Conservation (phyloP, 2,113 vertebrate genomes). For the Narcine bancroftii region DNA sequence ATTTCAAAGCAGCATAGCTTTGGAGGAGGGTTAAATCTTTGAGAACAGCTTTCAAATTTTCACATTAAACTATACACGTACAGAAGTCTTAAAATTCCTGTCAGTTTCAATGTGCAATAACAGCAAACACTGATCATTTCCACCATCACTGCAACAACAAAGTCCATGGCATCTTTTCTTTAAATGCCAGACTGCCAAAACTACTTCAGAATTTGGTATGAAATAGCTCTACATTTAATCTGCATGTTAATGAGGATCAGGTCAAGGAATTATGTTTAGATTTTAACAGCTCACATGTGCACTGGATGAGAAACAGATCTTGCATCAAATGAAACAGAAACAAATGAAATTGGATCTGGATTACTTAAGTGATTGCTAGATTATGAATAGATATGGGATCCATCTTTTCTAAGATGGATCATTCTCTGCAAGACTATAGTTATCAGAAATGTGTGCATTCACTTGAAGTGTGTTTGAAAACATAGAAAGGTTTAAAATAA, state of each 20-base stretch:
- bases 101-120: too few species aligned
- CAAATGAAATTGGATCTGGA: background rate
- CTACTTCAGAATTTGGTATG: background rate
- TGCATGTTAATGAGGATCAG: background rate
- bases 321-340: background rate
- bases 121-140: too few species aligned
- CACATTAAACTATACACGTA: too few species aligned
- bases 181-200: background rate
- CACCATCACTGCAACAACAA: too few species aligned
- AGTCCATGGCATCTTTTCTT: too few species aligned
- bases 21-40: too few species aligned
- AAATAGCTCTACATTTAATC: background rate
- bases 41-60: too few species aligned
- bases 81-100: too few species aligned
- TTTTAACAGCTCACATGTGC: background rate
- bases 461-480: background rate
- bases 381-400: background rate
- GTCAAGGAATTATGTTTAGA: background rate
- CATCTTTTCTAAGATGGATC: background rate
- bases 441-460: background rate
- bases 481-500: background rate
- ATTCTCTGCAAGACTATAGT: background rate
- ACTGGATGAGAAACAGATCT: background rate
- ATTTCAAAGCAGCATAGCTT: too few species aligned
- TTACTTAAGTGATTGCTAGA: background rate